Conservation (phyloP, 2,888 invertebrate genomes). For the Melanostoma mellinum region DNA sequence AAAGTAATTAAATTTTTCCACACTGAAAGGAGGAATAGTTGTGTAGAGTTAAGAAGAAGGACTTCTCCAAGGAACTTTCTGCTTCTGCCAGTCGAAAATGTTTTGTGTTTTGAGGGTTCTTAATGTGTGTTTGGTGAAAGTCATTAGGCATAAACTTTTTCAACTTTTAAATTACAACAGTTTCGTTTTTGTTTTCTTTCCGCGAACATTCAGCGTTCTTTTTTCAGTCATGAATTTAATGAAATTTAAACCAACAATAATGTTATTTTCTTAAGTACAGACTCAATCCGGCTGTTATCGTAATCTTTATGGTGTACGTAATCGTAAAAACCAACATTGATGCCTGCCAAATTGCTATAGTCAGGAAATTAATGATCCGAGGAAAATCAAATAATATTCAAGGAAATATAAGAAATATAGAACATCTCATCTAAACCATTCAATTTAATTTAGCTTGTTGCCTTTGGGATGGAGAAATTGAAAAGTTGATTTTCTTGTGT, state of each 20-base stretch:
- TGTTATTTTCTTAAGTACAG: slow-evolving; percentile 11
- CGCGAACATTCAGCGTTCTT: too few relatives aligned
- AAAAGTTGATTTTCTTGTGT: slow-evolving; percentile 13
- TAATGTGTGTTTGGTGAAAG: too few relatives aligned
- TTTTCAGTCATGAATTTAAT: neutral
- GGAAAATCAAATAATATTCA: slow-evolving; percentile 33
- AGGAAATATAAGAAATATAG: slow-evolving; percentile 34
- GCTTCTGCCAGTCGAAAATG: too few relatives aligned
- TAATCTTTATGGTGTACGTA: slow-evolving; percentile 14
- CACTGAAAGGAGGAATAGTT: slow-evolving; percentile 16
- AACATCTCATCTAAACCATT: slow-evolving; percentile 17
- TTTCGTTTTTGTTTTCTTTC: too few relatives aligned
- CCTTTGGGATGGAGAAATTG: neutral
- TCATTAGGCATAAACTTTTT: too few relatives aligned
- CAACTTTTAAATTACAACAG: too few relatives aligned
- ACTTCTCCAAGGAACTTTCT: too few relatives aligned
- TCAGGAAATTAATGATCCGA: slow-evolving; percentile 42
- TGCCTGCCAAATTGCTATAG: slow-evolving; percentile 28
- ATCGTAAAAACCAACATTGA: slow-evolving; percentile 47
- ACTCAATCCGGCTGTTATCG: slow-evolving; percentile 9
- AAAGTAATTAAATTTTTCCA: slow-evolving; percentile 45
- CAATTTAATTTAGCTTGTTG: slow-evolving; percentile 35
- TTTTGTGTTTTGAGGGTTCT: neutral
- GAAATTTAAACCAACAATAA: slow-evolving; percentile 10
- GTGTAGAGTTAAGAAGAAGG: neutral